A percentile compares a stretch with the other conserved stretches of the same genome.
These are phyloP conservation scores for Neodon shergylaensis DNA, from an alignment of 2,113 vertebrate genomes.

Conservation along the genomic window DNA sequence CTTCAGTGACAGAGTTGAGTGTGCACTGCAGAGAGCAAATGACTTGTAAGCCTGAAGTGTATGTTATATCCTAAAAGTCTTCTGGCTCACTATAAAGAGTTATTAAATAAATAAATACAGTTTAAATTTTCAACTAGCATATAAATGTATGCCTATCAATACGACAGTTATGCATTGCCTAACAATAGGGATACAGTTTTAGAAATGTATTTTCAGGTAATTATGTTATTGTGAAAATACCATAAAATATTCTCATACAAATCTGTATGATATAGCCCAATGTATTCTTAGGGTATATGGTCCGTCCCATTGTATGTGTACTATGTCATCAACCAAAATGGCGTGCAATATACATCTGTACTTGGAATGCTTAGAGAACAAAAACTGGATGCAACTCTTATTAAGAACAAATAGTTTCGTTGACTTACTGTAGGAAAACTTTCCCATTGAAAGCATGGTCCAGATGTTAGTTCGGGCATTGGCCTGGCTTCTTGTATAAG, in stretches of 20 bases:
- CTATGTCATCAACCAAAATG: neutral
- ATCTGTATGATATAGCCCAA: too few species aligned
- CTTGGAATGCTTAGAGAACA: neutral
- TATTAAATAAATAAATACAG: conserved; percentile 10
- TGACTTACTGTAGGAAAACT: neutral
- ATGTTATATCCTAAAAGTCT: neutral
- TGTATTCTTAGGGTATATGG: neutral
- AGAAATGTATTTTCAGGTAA: neutral
- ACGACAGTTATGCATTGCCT: neutral
- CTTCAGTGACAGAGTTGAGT: neutral
- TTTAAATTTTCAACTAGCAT: neutral
- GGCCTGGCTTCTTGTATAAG: neutral
- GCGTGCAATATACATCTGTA: neutral
- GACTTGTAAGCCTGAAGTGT: neutral
- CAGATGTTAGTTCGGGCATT: neutral
- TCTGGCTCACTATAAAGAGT: neutral
- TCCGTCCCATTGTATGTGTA: neutral
- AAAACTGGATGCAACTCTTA: neutral
- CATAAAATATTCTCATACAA: neutral
- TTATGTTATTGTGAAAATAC: neutral
- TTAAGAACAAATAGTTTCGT: neutral
- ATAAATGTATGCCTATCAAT: neutral
- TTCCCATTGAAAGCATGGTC: neutral
- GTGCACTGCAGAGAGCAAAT: neutral
- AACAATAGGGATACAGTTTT: neutral